Evolutionary conservation across 2,888 invertebrate genomes (phyloP).

Genomic region (Agriotes lineatus): DNA sequence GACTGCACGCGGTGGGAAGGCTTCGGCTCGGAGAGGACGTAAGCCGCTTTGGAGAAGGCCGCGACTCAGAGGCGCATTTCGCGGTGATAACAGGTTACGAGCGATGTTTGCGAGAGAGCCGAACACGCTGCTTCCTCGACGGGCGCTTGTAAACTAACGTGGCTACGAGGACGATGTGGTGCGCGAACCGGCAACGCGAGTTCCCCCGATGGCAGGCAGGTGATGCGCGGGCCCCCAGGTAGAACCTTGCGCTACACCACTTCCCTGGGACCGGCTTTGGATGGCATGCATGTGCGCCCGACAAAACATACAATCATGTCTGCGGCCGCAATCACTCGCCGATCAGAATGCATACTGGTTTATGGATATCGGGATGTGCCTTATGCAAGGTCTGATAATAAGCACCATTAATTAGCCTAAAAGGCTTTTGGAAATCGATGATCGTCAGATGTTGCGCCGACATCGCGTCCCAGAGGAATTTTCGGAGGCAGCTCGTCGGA

Average conservation of each 20-base stretch:
- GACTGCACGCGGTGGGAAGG: too few species aligned
- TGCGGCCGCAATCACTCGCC: conserved; percentile 48
- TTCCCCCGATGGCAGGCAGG: conserved; percentile 50
- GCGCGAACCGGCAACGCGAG: conserved; percentile 47
- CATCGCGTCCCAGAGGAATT: neutral
- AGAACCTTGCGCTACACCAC: conserved; percentile 47
- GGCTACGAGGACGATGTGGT: conserved; percentile 47
- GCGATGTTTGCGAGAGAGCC: conserved; percentile 24
- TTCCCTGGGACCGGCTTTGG: conserved; percentile 40
- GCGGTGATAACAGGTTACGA: neutral
- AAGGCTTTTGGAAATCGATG: conserved; percentile 38
- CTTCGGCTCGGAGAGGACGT: too few species aligned
- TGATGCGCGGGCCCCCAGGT: conserved; percentile 53
- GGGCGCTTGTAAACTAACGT: conserved; percentile 39
- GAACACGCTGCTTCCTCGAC: conserved; percentile 9
- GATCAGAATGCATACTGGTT: conserved; percentile 53
- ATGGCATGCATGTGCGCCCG: conserved; percentile 48
- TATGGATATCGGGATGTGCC: conserved; percentile 50
- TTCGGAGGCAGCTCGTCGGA: neutral
- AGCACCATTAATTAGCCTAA: conserved; percentile 57
- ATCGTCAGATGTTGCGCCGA: conserved; percentile 6
- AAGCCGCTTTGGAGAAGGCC: too few species aligned
- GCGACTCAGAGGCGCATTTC: neutral
- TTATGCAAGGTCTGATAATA: conserved; percentile 57
- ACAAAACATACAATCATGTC: conserved; percentile 49